Evolutionary conservation across 2,888 invertebrate genomes (phyloP).

Genomic region (Liposcelis brunnea): DNA sequence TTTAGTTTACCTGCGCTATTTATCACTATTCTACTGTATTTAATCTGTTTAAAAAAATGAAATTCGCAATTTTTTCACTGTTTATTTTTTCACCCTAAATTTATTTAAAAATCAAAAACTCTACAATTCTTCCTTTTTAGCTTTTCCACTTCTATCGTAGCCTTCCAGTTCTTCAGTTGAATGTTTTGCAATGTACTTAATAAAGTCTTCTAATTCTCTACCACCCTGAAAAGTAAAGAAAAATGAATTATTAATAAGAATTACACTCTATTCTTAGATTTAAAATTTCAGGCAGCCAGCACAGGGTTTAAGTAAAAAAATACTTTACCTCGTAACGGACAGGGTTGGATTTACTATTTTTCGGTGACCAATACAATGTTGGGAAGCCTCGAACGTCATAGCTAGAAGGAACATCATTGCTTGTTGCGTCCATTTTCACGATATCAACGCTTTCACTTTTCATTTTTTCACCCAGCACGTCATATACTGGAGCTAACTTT

Average conservation of each 20-base stretch:
- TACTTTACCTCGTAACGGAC: conserved; percentile 62
- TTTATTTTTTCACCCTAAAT: too few relatives aligned
- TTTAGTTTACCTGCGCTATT: too few relatives aligned
- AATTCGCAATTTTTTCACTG: too few relatives aligned
- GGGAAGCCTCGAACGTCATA: conserved; percentile 96
- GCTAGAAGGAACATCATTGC: conserved; percentile 85
- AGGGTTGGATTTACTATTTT: conserved; percentile 58
- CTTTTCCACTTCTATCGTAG: conserved; percentile 70
- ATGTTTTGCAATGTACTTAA: conserved; percentile 87
- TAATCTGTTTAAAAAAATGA: too few relatives aligned
- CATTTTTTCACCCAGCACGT: conserved; percentile 82
- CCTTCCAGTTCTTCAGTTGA: conserved; percentile 74
- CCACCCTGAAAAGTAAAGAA: conserved; percentile 49
- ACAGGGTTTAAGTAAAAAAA: conserved; percentile 10
- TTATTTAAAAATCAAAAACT: too few relatives aligned
- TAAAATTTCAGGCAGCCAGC: too few relatives aligned
- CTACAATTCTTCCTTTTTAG: conserved; percentile 45
- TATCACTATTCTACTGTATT: too few relatives aligned
- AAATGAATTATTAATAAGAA: too few relatives aligned
- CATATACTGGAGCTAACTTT: conserved; percentile 80
- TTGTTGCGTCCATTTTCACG: conserved; percentile 96
- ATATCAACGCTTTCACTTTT: conserved; percentile 74
- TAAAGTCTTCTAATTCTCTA: conserved; percentile 79
- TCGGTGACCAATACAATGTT: conserved; percentile 89
- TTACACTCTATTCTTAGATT: too few relatives aligned